These are phyloP conservation scores for Papilio demoleus DNA, from an alignment of 2,888 invertebrate genomes.

Conservation along the genomic window DNA sequence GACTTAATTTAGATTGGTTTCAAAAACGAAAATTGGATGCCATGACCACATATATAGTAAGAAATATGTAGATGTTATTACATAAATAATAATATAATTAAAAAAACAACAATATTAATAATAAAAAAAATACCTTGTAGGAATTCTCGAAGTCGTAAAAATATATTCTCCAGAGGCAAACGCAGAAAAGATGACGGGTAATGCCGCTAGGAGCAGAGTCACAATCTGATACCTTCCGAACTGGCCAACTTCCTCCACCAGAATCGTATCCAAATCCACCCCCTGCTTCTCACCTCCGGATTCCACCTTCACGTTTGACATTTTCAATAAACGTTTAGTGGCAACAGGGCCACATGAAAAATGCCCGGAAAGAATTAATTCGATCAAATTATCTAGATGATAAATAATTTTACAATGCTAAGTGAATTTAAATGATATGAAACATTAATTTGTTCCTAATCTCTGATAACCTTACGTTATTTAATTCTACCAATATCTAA, in stretches of 20 bases:
- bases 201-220: constrained; percentile 64
- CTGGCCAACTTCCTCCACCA: constrained; percentile 71
- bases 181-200: constrained; percentile 75
- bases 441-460: constrained; percentile 17
- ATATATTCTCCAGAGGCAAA: constrained; percentile 76
- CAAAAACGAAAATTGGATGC: too few species aligned
- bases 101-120: neutral
- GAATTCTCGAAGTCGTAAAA: constrained; percentile 74
- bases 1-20: too few species aligned
- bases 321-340: constrained; percentile 16
- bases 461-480: constrained; percentile 13
- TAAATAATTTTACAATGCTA: constrained; percentile 26
- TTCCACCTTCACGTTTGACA: constrained; percentile 49
- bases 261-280: constrained; percentile 69
- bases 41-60: too few species aligned
- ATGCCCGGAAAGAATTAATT: constrained; percentile 19
- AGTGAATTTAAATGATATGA: constrained; percentile 19
- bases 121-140: constrained; percentile 60
- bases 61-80: too few species aligned
- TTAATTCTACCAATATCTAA: constrained; percentile 20
- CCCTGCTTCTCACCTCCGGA: constrained; percentile 41
- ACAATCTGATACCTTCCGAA: constrained; percentile 72
- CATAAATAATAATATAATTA: neutral
- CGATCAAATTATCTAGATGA: constrained; percentile 4
- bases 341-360: constrained; percentile 28